Conservation (phyloP, 2,888 invertebrate genomes). For the Nemurella pictetii region DNA sequence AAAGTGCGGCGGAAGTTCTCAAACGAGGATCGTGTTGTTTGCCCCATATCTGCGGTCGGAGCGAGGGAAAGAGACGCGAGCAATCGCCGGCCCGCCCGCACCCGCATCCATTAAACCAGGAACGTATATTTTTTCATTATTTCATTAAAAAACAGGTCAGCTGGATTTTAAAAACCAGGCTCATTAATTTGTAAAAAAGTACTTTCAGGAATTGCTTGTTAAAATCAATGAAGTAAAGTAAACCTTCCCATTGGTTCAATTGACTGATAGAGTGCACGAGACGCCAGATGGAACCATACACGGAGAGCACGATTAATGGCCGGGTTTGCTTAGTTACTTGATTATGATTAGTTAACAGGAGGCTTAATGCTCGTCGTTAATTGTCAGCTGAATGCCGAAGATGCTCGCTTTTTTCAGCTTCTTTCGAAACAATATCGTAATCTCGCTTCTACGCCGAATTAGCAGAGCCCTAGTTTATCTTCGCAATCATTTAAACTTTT, state of each 20-base stretch:
- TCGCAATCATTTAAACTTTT: not conserved
- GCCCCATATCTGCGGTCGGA: not conserved
- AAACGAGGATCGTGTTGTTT: not conserved
- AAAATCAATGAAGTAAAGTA: conserved; percentile 22
- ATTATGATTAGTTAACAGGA: conserved; percentile 13
- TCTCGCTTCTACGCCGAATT: not conserved
- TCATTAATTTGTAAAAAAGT: conserved; percentile 19
- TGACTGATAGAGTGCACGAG: conserved; percentile 8
- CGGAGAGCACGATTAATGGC: not conserved
- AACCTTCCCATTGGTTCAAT: not conserved
- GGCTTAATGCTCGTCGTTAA: not conserved
- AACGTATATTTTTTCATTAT: conserved; percentile 20
- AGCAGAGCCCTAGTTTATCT: not conserved
- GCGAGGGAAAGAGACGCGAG: not conserved
- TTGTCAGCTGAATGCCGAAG: not conserved
- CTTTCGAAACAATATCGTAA: not conserved
- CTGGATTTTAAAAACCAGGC: conserved; percentile 13
- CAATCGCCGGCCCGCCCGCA: not conserved
- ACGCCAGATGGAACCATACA: conserved; percentile 10
- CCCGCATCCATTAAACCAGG: not conserved
- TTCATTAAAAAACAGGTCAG: conserved; percentile 24
- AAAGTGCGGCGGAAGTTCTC: not conserved
- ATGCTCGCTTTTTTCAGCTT: not conserved
- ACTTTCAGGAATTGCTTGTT: conserved; percentile 12
- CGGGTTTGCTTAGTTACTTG: not conserved